A percentile compares a stretch with the other conserved stretches of the same genome.
These are phyloP conservation scores for Lanius ludovicianus DNA, from an alignment of 2,113 vertebrate genomes.

Conservation along the genomic window DNA sequence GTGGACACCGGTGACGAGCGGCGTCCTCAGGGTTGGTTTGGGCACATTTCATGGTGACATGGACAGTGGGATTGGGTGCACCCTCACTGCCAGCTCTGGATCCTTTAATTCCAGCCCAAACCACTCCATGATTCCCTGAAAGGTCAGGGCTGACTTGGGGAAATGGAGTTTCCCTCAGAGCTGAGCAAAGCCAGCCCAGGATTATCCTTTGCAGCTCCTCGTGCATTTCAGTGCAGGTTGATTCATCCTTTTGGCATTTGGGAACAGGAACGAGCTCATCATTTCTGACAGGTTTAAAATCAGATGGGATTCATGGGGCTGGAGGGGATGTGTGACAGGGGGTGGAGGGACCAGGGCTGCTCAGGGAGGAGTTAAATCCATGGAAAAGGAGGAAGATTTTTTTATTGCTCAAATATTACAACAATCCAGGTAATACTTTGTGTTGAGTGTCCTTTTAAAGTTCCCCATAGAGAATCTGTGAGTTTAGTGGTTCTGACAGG, in stretches of 20 bases:
- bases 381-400: not conserved
- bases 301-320: not conserved
- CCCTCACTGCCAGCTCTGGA: not conserved
- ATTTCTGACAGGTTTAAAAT: not conserved
- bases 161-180: not conserved
- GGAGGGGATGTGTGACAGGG: not conserved
- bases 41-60: fast-evolving
- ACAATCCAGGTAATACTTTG: not conserved
- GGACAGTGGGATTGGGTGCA: not conserved
- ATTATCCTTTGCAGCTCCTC: not conserved
- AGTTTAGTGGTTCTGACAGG: not conserved
- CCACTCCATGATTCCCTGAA: not conserved
- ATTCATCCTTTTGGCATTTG: not conserved
- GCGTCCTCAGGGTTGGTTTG: not conserved
- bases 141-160: not conserved
- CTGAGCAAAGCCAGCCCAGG: not conserved
- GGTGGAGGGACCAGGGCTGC: not conserved
- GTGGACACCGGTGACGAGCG: not conserved
- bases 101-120: not conserved
- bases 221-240: not conserved
- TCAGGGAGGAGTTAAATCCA: not conserved
- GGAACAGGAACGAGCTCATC: not conserved
- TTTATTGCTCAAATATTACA: not conserved
- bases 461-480: not conserved
- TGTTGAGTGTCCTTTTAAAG: not conserved